A percentile compares a stretch with the other conserved stretches of the same genome.
Conservation (phyloP, 2,113 vertebrate species). For the Tetrax tetrax region DNA sequence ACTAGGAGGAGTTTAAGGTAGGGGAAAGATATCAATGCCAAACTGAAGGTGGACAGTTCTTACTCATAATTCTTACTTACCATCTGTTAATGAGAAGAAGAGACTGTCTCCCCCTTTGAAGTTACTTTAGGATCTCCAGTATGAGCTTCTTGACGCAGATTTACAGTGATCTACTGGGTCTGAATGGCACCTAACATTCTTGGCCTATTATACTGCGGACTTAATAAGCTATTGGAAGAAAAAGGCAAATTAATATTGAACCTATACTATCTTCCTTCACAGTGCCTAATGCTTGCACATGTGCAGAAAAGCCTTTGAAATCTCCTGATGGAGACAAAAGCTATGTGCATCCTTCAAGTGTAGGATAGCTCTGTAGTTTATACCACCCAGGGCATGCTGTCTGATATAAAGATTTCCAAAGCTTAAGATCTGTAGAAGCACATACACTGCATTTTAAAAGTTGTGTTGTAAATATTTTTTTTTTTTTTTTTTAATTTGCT, state of each 20-base stretch:
- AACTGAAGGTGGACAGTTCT: slow-evolving; percentile 44
- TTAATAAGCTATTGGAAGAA: background rate
- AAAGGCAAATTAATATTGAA: background rate
- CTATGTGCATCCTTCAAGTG: background rate
- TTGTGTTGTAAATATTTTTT: background rate
- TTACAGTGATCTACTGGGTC: background rate
- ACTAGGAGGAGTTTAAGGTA: slow-evolving; percentile 25
- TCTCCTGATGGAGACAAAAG: background rate
- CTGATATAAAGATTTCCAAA: background rate
- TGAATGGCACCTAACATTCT: background rate
- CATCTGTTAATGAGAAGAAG: background rate
- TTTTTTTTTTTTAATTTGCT: too few species aligned
- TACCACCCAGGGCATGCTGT: fast-evolving
- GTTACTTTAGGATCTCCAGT: background rate
- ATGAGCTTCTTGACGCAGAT: background rate
- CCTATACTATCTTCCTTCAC: background rate
- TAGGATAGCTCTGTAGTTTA: background rate
- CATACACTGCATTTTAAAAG: background rate
- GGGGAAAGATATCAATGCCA: background rate
- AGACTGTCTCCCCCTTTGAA: background rate
- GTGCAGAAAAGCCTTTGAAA: background rate
- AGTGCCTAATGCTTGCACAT: background rate
- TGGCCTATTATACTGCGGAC: background rate
- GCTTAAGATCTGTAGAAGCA: background rate
- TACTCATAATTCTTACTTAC: slow-evolving; percentile 15